Percentiles rank a stretch among this genome's conserved stretches.
Evolutionary conservation across 2,888 invertebrate genomes (phyloP).

Genomic region (Leptopilina myrica): DNA sequence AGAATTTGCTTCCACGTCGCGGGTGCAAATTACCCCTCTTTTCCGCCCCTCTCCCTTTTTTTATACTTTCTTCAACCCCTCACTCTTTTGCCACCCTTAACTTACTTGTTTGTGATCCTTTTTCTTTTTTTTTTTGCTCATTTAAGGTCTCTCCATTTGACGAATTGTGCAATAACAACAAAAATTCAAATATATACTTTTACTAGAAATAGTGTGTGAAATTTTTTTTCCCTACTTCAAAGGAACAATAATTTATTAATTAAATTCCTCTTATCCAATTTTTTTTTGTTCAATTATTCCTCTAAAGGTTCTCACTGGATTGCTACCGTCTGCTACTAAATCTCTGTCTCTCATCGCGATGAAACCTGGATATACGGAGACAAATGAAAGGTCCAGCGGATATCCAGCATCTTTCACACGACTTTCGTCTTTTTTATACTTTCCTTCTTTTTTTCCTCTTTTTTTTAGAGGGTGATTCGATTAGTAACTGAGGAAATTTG

Average conservation of each 20-base stretch:
- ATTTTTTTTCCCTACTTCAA: neutral
- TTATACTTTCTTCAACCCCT: neutral
- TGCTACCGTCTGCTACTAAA: neutral
- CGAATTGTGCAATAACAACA: neutral
- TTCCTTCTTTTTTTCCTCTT: neutral
- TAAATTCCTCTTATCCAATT: too few relatives aligned
- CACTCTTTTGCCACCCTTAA: neutral
- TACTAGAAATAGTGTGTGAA: neutral
- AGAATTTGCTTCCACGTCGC: constrained; percentile 48
- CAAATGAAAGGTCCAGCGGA: constrained; percentile 24
- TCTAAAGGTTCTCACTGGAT: neutral
- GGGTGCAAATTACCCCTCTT: constrained; percentile 9
- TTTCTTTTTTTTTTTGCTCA: constrained; percentile 1
- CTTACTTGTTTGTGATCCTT: constrained; percentile 10
- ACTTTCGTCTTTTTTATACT: neutral
- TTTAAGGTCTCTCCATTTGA: constrained; percentile 2
- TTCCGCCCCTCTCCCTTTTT: neutral
- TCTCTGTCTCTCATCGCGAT: constrained; percentile 31
- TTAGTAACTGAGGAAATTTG: constrained; percentile 32
- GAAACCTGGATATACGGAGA: constrained; percentile 11
- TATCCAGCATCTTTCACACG: constrained; percentile 13
- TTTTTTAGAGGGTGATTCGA: constrained; percentile 27
- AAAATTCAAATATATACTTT: neutral
- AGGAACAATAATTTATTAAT: neutral
- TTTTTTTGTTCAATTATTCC: neutral